A percentile compares a stretch with the other conserved stretches of the same genome.
Conservation (phyloP, 2,888 invertebrate species). For the Myopa tessellatipennis region DNA sequence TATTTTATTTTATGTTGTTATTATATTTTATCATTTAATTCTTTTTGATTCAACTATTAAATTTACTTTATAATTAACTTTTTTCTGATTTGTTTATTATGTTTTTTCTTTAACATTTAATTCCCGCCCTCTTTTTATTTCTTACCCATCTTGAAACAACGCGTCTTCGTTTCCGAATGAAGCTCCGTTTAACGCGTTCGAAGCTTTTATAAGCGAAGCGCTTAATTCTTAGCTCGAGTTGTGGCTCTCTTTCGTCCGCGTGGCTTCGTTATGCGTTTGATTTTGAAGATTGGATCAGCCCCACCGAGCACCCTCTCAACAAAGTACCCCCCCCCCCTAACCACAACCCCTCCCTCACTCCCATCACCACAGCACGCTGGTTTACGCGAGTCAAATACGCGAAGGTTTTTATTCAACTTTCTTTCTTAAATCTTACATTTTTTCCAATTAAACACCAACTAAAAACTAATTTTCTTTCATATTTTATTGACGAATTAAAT, state of each 20-base stretch:
- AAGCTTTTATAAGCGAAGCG: constrained; percentile 33
- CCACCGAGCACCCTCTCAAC: not conserved
- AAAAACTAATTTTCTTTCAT: not conserved
- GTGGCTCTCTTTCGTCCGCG: constrained; percentile 1
- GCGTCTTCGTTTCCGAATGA: constrained; percentile 36
- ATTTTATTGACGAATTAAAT: not conserved
- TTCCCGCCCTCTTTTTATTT: not conserved
- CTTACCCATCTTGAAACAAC: constrained; percentile 38
- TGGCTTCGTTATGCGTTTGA: not conserved
- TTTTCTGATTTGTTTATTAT: not conserved
- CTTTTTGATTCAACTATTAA: no score
- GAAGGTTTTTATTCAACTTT: constrained; percentile 5
- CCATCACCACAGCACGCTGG: not conserved
- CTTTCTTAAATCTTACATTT: not conserved
- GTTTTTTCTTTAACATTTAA: not conserved
- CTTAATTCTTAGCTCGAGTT: constrained; percentile 1
- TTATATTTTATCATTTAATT: no score
- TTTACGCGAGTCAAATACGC: not conserved
- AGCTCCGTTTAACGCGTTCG: not conserved
- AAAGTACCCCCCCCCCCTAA: no score
- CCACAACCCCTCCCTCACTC: not conserved
- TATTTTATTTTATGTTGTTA: no score
- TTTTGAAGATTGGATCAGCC: not conserved
- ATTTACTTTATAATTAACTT: not conserved
- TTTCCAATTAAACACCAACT: not conserved